Percentiles rank a stretch among this genome's conserved stretches.
These are phyloP conservation scores for Venusia cambrica DNA, from an alignment of 2,888 invertebrate genomes.

Conservation along the genomic window DNA sequence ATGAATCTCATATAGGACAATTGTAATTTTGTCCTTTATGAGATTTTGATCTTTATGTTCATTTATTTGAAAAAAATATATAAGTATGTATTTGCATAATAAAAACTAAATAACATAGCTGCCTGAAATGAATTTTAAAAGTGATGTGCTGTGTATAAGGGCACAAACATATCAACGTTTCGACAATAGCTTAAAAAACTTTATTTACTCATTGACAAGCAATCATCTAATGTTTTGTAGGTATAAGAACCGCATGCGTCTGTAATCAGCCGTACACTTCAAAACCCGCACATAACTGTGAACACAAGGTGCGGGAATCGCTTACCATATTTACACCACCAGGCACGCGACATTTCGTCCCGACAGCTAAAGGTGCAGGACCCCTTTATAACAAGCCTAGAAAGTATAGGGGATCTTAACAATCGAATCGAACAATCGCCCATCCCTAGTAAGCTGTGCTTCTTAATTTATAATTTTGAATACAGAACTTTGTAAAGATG, in stretches of 20 bases:
- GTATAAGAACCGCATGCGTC: not conserved
- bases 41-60: no score
- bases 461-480: slow-evolving; percentile 32
- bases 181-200: no score
- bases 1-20: no score
- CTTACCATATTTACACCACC: slow-evolving; percentile 37
- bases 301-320: slow-evolving; percentile 37
- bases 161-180: no score
- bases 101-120: no score
- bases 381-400: slow-evolving; percentile 61
- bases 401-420: slow-evolving; percentile 47
- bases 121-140: no score
- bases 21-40: no score
- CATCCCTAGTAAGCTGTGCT: slow-evolving; percentile 30
- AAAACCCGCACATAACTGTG: slow-evolving; percentile 25
- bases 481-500: slow-evolving; percentile 24
- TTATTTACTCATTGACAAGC: no score
- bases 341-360: slow-evolving; percentile 62
- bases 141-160: no score
- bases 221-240: slow-evolving; percentile 30
- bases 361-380: slow-evolving; percentile 59
- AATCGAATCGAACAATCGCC: slow-evolving; percentile 44
- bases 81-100: no score
- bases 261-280: slow-evolving; percentile 3
- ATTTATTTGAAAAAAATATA: no score